Base-by-base conservation (phyloP, 2,797 vertebrate species). In the Megaceryle alcyon region DNA sequence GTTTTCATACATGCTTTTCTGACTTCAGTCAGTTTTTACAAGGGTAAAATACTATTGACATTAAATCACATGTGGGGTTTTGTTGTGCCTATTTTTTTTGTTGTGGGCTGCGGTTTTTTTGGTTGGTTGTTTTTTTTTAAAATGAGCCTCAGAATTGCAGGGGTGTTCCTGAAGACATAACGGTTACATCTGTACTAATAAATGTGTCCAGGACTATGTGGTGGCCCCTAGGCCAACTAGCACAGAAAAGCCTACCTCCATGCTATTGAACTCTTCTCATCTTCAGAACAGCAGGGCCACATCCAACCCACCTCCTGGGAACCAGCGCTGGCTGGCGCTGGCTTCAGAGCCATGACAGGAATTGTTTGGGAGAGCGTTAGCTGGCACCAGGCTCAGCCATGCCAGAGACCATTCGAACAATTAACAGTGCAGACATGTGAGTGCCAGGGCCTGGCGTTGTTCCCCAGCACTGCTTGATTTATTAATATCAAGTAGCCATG, bases 1-100 rank as follows among this genome's bases (percentile, higher is more conserved):
- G 95, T 96, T 93, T 95, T 83, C 90, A 96, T 95, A 94, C 91
- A 96, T 93, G 89, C 89, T 92, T 95, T 92, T 95, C 87, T 95
- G 63, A 89, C 81, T 94, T 88, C 93, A 88, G 92, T 95, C 96
- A 96, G 33, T 81, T 96, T 95, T 96, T 96, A 95, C 91, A 93
- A 94, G 93, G 86, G 72, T 96, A 89, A 97, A 97, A 97, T 97
- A 96, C 86, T 96, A 80, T 77, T 86, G 94, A 84, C 23, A 3
- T 95, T 97, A 96, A 96, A 96, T 97, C 93, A 94, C 75, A 94
- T 60, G 72, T 61, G 78, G 37, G 25, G 9, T 94, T 93, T 90
- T 93, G 82, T 88, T 73, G 46, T 53, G 35, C 4, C n/a, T 21
- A 16, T 7, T 1, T 33, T 56, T 71, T 78, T 48, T 48, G 20